phyloP scores from a whole-genome alignment of 1,140 invertebrate species.

The Pectinophora gossypiella region DNA sequence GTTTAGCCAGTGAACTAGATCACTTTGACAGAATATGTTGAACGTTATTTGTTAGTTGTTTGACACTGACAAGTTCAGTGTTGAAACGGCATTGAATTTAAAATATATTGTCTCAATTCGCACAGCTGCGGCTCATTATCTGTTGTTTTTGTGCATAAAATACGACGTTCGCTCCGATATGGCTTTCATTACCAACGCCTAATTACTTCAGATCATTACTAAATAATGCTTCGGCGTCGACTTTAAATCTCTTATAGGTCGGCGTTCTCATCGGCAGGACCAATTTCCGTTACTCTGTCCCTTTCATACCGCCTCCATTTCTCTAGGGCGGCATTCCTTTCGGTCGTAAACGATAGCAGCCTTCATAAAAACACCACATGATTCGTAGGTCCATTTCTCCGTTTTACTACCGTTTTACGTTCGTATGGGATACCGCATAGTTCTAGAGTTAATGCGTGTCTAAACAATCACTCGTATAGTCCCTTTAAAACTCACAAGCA shows the following conservation, averaged over 20 bases:
- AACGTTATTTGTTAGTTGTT: not conserved
- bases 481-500: conserved; percentile 18
- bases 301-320: conserved; percentile 17
- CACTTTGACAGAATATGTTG: not conserved
- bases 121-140: not conserved
- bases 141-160: not conserved
- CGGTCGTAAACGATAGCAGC: conserved; percentile 21
- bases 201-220: too few species aligned
- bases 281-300: conserved; percentile 16
- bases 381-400: conserved; percentile 20
- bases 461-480: conserved; percentile 24
- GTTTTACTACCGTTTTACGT: conserved; percentile 24
- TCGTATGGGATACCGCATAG: conserved; percentile 2
- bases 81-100: not conserved
- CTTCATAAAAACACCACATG: conserved; percentile 26
- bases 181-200: too few species aligned
- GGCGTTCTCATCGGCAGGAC: not conserved
- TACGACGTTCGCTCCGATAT: too few species aligned
- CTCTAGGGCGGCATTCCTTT: conserved; percentile 15
- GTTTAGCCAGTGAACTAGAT: not conserved
- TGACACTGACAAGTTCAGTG: not conserved
- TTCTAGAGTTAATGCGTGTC: conserved; percentile 11
- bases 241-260: not conserved
- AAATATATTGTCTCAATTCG: not conserved
- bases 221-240: too few species aligned